These are phyloP conservation scores for Dendrocincla tyrannina DNA, from an alignment of 2,797 vertebrate species.

Conservation along the genomic window DNA sequence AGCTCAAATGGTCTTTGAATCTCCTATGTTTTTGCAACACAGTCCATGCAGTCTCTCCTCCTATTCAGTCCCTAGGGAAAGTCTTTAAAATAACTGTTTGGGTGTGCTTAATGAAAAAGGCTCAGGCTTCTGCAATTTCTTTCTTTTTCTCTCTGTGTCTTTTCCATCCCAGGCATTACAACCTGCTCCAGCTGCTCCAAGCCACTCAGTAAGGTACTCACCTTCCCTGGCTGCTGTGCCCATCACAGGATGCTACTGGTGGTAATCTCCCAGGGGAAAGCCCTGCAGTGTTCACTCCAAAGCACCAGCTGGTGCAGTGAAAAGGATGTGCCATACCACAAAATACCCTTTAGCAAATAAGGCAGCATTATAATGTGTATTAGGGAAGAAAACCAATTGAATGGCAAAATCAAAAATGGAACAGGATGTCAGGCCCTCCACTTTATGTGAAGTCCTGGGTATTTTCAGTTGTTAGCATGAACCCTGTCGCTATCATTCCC, in stretches of 20 bases:
- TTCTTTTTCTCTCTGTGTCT: neutral
- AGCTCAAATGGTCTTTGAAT: neutral
- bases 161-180: neutral
- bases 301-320: neutral
- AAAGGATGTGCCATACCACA: neutral
- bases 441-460: fast-evolving
- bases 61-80: neutral
- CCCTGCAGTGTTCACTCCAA: neutral
- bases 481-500: fast-evolving
- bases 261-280: neutral
- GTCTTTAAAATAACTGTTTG: neutral
- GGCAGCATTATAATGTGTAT: neutral
- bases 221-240: neutral
- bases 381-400: neutral
- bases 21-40: neutral
- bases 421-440: neutral
- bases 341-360: neutral
- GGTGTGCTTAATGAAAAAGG: neutral
- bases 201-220: fast-evolving
- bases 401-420: neutral
- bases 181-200: neutral
- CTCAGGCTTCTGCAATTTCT: neutral
- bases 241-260: neutral
- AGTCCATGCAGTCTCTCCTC: neutral
- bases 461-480: neutral